These are phyloP conservation scores for Pelecanoides urinatrix DNA, from an alignment of 2,113 vertebrate genomes.

Conservation along the genomic window DNA sequence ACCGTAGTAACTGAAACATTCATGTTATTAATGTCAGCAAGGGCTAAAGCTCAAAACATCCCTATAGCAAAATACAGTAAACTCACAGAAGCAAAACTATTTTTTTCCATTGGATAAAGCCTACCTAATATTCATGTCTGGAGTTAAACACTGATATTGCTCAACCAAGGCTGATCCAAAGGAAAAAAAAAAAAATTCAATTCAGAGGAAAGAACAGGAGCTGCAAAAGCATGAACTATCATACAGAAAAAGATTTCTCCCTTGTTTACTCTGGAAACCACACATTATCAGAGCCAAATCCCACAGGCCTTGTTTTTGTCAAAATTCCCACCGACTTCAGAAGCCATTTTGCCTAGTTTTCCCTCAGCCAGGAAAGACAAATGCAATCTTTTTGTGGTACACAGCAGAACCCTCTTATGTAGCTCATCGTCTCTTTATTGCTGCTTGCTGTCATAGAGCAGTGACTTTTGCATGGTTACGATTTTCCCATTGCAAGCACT, in stretches of 20 bases:
- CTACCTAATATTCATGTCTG: neutral
- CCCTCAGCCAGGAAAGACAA: neutral
- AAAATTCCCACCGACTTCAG: neutral
- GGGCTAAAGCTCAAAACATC: neutral
- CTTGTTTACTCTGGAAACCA: neutral
- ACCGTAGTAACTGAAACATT: neutral
- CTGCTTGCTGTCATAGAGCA: neutral
- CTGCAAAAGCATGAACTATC: neutral
- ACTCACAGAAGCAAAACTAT: neutral
- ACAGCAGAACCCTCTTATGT: neutral
- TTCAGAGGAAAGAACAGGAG: neutral
- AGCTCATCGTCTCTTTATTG: neutral
- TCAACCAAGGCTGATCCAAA: neutral
- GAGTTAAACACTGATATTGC: neutral
- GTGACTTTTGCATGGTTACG: neutral
- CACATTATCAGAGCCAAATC: neutral
- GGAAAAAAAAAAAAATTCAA: neutral
- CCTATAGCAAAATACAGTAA: neutral
- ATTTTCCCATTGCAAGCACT: conserved; percentile 23
- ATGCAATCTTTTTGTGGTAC: neutral
- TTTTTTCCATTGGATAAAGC: neutral
- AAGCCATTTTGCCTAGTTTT: neutral
- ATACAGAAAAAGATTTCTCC: neutral
- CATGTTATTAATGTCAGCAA: neutral
- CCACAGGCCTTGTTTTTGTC: neutral